A percentile compares a stretch with the other conserved stretches of the same genome.
These are phyloP conservation scores for Clinocottus analis DNA, from an alignment of 2,113 vertebrate species.

Conservation along the genomic window DNA sequence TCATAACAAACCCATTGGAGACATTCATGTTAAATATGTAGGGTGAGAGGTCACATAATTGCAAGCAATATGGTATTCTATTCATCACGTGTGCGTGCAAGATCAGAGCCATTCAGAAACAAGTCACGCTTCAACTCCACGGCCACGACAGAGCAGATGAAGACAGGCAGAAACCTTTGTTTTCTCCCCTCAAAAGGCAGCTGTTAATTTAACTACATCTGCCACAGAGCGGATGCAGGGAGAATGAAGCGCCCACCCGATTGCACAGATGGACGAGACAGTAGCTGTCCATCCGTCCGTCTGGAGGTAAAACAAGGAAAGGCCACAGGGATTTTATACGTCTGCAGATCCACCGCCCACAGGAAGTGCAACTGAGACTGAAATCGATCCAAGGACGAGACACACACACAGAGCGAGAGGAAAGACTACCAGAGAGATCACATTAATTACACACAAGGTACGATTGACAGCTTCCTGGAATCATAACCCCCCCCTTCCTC, in stretches of 20 bases:
- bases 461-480: constrained; percentile 47
- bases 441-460: constrained; percentile 23
- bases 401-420: neutral
- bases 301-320: neutral
- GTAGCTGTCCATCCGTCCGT: constrained; percentile 13
- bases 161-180: neutral
- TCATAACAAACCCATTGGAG: neutral
- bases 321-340: constrained; percentile 8
- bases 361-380: constrained; percentile 35
- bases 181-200: neutral
- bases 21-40: neutral
- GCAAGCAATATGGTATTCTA: neutral
- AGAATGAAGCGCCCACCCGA: constrained; percentile 1
- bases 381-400: constrained; percentile 49
- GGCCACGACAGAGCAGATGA: too few species aligned
- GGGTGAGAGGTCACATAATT: neutral
- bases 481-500: neutral
- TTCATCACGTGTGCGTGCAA: neutral
- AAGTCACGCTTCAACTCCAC: neutral
- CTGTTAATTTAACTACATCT: neutral
- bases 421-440: constrained; percentile 10
- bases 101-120: too few species aligned
- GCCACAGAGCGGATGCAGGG: neutral
- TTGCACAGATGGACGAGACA: neutral
- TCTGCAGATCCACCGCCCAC: constrained; percentile 12